Evolutionary conservation across 2,113 vertebrate genomes (phyloP).

Genomic region (Phoenicopterus ruber): DNA sequence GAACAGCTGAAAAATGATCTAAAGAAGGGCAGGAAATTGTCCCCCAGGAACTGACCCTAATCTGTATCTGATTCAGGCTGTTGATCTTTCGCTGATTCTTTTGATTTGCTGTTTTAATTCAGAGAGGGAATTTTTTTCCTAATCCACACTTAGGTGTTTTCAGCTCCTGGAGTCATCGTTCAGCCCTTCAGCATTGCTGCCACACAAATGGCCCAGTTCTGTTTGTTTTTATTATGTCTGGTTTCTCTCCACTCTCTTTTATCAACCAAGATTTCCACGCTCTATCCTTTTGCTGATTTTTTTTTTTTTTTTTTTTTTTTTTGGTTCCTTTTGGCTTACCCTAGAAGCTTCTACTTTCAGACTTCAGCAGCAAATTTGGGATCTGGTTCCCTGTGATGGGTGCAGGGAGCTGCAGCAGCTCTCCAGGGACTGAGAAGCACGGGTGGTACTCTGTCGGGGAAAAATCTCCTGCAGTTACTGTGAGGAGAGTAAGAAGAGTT

Average conservation of each 20-base stretch:
- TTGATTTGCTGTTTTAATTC: slow-evolving; percentile 36
- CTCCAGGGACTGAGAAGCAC: background rate
- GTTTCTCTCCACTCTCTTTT: background rate
- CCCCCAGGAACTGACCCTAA: slow-evolving; percentile 7
- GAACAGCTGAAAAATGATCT: slow-evolving; percentile 23
- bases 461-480: background rate
- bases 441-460: background rate
- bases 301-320: background rate
- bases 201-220: background rate
- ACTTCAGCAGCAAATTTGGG: background rate
- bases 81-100: slow-evolving; percentile 29
- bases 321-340: background rate
- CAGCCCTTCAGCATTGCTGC: background rate
- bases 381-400: background rate
- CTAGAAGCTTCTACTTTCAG: background rate
- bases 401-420: background rate
- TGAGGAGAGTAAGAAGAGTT: background rate
- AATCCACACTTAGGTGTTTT: slow-evolving; percentile 1
- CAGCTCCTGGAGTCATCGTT: background rate
- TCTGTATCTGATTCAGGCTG: slow-evolving; percentile 1
- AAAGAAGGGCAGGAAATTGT: slow-evolving; percentile 22
- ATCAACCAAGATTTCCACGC: background rate
- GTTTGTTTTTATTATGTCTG: background rate
- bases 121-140: background rate
- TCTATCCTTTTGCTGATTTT: background rate